phyloP scores from a whole-genome alignment of 2,888 invertebrate species.

The Bellardia pandia region DNA sequence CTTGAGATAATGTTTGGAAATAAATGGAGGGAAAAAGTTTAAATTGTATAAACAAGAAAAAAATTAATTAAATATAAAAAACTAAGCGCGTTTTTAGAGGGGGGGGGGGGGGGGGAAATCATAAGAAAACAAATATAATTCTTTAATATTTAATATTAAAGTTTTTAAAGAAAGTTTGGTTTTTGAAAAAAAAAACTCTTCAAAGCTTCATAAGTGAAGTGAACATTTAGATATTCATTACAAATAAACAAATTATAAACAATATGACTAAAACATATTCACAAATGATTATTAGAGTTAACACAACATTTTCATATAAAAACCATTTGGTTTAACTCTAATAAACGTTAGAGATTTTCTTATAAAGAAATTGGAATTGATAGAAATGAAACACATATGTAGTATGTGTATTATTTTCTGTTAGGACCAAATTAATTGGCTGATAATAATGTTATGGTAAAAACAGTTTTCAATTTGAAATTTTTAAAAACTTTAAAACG shows the following conservation, averaged over 20 bases:
- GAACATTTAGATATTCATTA: neutral
- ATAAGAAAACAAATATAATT: neutral
- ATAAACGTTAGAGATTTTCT: no score
- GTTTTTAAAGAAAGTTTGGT: neutral
- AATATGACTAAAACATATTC: no score
- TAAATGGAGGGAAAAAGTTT: conserved; percentile 1
- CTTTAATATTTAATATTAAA: neutral
- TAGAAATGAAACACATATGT: no score
- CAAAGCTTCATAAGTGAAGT: conserved; percentile 5
- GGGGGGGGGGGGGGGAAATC: neutral
- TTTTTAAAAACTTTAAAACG: conserved; percentile 24
- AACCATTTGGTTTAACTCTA: no score
- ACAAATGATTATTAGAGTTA: neutral
- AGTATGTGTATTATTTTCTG: no score
- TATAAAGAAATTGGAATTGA: no score
- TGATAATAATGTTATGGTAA: neutral
- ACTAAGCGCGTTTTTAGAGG: conserved; percentile 32
- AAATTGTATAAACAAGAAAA: conserved; percentile 20
- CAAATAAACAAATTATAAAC: neutral
- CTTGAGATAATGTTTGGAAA: conserved; percentile 36
- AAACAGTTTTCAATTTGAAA: neutral
- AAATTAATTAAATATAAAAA: conserved; percentile 27
- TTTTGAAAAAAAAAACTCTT: neutral
- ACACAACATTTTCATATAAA: no score
- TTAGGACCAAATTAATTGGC: neutral